These are phyloP conservation scores for Polyommatus iphigenia DNA, from an alignment of 2,888 invertebrate species.

Conservation along the genomic window DNA sequence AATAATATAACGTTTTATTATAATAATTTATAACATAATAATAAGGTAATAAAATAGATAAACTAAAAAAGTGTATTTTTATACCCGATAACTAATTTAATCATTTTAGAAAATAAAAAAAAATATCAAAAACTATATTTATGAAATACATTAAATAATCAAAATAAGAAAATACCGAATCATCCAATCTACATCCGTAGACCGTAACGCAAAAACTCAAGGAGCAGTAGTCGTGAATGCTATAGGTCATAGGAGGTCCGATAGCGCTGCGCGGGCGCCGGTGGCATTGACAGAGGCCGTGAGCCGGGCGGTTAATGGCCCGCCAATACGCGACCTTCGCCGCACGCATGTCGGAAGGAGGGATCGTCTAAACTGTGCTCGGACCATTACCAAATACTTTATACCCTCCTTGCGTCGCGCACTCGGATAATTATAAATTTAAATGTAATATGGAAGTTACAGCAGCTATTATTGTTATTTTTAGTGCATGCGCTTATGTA, in stretches of 20 bases:
- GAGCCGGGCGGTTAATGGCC: constrained; percentile 73
- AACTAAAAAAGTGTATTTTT: too few relatives aligned
- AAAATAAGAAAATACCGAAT: background rate
- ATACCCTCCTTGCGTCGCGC: background rate
- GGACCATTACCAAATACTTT: background rate
- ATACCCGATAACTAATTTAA: too few relatives aligned
- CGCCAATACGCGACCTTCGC: constrained; percentile 44
- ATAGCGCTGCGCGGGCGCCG: constrained; percentile 42
- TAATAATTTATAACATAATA: too few relatives aligned
- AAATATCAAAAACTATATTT: background rate
- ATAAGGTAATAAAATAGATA: too few relatives aligned
- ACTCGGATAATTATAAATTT: background rate
- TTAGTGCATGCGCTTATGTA: too few relatives aligned
- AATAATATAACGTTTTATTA: too few relatives aligned
- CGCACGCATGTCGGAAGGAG: constrained; percentile 18
- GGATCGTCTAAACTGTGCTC: background rate
- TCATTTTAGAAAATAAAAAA: background rate
- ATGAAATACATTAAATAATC: background rate
- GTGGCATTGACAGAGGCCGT: constrained; percentile 76
- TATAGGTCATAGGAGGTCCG: constrained; percentile 45
- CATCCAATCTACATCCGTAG: background rate
- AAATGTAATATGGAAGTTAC: background rate
- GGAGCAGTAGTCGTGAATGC: background rate
- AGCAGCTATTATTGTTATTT: too few relatives aligned
- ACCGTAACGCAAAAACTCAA: background rate